Percentiles rank a stretch among this genome's conserved stretches.
phyloP scores from a whole-genome alignment of 2,113 vertebrate species.

The Hippocampus zosterae region DNA sequence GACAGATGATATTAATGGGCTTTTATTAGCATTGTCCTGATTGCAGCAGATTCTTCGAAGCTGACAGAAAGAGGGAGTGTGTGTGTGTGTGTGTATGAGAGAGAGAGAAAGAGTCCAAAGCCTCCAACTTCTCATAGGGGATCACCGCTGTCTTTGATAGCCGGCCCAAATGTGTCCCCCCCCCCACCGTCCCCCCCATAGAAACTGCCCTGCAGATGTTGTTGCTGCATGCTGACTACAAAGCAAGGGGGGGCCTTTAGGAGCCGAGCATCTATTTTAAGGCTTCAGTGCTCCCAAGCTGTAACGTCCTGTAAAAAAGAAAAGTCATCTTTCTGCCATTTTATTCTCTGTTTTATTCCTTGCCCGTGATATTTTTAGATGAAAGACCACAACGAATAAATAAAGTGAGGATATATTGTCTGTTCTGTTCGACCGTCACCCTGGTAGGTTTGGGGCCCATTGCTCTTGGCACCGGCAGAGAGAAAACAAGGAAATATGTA shows the following conservation, averaged over 20 bases:
- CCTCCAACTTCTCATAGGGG: constrained; percentile 71
- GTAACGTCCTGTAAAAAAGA: constrained; percentile 52
- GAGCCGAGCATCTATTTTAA: constrained; percentile 75
- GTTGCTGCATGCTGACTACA: constrained; percentile 74
- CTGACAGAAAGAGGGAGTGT: constrained; percentile 18
- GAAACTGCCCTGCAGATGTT: constrained; percentile 82
- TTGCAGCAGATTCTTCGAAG: constrained; percentile 64
- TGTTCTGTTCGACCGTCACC: constrained; percentile 65
- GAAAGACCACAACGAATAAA: constrained; percentile 71
- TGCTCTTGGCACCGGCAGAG: constrained; percentile 50
- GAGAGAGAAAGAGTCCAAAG: constrained; percentile 52
- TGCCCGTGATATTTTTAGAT: constrained; percentile 78
- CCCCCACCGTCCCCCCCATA: constrained; percentile 68
- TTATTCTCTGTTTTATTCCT: constrained; percentile 70
- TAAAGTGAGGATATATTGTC: constrained; percentile 70
- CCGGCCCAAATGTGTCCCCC: constrained; percentile 72
- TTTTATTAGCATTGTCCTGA: constrained; percentile 71
- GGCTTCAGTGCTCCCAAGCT: constrained; percentile 69
- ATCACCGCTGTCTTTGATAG: constrained; percentile 76
- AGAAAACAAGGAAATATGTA: constrained; percentile 25
- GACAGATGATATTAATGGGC: constrained; percentile 74
- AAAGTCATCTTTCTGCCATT: constrained; percentile 51
- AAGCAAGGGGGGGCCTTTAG: constrained; percentile 79
- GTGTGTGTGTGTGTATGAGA: constrained; percentile 18
- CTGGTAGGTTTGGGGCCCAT: constrained; percentile 39